Evolutionary conservation across 30 jellyfish, hydroid and myxozoan genomes (phyloP), one percentile per base, ranked within the genome.

Genomic region (Aurelia sp.): DNA sequence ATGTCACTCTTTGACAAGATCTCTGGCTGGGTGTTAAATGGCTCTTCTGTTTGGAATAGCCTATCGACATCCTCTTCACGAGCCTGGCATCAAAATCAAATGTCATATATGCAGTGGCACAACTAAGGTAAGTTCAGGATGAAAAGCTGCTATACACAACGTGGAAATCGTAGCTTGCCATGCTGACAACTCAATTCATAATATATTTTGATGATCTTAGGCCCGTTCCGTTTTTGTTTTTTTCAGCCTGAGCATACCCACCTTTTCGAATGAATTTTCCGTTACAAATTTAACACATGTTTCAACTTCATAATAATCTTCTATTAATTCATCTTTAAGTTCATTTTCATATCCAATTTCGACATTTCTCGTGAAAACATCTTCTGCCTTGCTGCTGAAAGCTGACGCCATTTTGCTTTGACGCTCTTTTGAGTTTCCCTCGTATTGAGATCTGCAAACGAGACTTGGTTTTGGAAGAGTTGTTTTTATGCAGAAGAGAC

Each of bases 261-360:
- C 97, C 90, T 41, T 89, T 66, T 72, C 80, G 52, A n/a, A 95
- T 10, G 86, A 77, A 22, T 85, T 80, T 12, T 73, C 44, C 62
- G 47, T 41, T 21, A 95, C 65, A 80, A 89, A 95, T 9, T 58
- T 62, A 47, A 90, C 81, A 61, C 91, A 84, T 44, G 64, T 75
- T 5, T 83, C 92, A 35, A 89, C 75, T 5, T 95, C 98, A 85
- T 82, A 95, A 67, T 89, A 84, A 3, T 22, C 51, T 52, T 51
- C 98, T 13, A 84, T 1, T 10, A 85, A 84, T 12, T 31, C 72
- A 19, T 76, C 92, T 63, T 53, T 53, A 5, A 67, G 6, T 20
- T 76, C 66, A 22, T 12, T 52, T 58, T 60, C 35, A 2, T 40
- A 58, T 20, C 60, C 20, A 40, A 58, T 30, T 17, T 72, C 82